phyloP scores from a whole-genome alignment of 1,140 invertebrate species.

The Trachymyrmex cornetzi region DNA sequence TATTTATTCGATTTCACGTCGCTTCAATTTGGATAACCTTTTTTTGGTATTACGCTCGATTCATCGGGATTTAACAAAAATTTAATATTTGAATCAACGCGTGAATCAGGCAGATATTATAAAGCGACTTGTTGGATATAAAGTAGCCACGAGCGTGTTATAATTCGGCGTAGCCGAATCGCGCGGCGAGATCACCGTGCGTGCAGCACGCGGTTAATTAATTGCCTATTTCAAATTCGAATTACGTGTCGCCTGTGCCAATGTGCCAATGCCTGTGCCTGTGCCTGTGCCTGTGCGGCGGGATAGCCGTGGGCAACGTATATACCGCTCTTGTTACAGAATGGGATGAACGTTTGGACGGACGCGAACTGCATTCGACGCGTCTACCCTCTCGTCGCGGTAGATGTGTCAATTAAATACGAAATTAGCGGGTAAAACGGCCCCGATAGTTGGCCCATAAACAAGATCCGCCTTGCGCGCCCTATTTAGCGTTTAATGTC shows the following conservation, averaged over 20 bases:
- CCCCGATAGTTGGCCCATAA: constrained; percentile 66
- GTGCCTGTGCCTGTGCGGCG: constrained; percentile 9
- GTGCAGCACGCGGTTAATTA: constrained; percentile 70
- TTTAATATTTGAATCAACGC: constrained; percentile 24
- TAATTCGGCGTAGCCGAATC: constrained; percentile 50
- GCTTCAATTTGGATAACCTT: background rate
- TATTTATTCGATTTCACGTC: background rate
- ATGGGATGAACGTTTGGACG: constrained; percentile 25
- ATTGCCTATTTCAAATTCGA: constrained; percentile 76
- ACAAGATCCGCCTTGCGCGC: constrained; percentile 51
- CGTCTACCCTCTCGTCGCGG: constrained; percentile 12
- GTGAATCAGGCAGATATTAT: background rate
- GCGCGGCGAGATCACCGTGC: constrained; percentile 11
- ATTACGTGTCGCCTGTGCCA: constrained; percentile 65
- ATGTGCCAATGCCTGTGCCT: background rate
- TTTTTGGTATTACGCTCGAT: background rate
- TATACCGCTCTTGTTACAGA: constrained; percentile 11
- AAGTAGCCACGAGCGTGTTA: constrained; percentile 55
- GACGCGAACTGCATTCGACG: constrained; percentile 24
- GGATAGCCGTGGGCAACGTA: constrained; percentile 46
- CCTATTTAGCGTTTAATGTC: constrained; percentile 83
- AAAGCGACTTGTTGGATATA: constrained; percentile 20
- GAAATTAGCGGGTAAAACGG: constrained; percentile 77
- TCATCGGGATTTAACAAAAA: background rate
- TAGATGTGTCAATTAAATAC: constrained; percentile 78